A percentile compares a stretch with the other conserved stretches of the same genome.
Conservation (phyloP, 1,140 invertebrate species). For the Pseudomyrmex concolor region DNA sequence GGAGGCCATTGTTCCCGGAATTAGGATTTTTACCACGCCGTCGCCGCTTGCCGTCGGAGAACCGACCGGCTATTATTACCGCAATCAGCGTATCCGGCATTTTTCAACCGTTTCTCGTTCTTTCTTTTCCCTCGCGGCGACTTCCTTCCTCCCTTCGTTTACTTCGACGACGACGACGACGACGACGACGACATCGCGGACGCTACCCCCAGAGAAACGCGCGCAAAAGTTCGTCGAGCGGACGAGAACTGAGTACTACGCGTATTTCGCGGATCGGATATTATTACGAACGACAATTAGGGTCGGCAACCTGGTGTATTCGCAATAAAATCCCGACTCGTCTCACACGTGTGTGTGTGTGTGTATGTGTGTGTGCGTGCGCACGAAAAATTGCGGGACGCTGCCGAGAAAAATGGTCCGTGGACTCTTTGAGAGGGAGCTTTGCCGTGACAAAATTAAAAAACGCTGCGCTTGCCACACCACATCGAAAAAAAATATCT, state of each 20-base stretch:
- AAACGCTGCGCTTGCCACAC: conserved; percentile 83
- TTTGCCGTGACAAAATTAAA: conserved; percentile 77
- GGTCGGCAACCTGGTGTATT: background rate
- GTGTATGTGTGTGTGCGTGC: too few species aligned
- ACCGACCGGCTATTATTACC: conserved; percentile 75
- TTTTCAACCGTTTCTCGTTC: conserved; percentile 76
- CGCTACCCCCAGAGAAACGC: background rate
- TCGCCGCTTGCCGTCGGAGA: conserved; percentile 57
- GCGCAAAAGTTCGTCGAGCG: conserved; percentile 33
- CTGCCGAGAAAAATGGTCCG: conserved; percentile 45
- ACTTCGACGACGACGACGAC: conserved; percentile 12
- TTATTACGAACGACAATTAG: background rate
- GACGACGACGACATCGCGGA: background rate
- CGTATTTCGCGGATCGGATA: background rate
- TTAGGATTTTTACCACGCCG: conserved; percentile 81
- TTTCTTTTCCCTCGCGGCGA: conserved; percentile 8
- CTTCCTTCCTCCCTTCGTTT: conserved; percentile 1
- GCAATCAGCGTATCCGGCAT: conserved; percentile 82
- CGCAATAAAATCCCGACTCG: background rate
- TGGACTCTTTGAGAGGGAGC: conserved; percentile 71
- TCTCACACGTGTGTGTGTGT: too few species aligned
- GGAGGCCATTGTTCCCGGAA: conserved; percentile 82
- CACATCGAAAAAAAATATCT: conserved; percentile 80
- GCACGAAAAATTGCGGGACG: background rate
- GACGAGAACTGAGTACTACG: background rate